These are phyloP conservation scores for Palaemon carinicauda DNA, from an alignment of 1,140 invertebrate species.

Conservation along the genomic window DNA sequence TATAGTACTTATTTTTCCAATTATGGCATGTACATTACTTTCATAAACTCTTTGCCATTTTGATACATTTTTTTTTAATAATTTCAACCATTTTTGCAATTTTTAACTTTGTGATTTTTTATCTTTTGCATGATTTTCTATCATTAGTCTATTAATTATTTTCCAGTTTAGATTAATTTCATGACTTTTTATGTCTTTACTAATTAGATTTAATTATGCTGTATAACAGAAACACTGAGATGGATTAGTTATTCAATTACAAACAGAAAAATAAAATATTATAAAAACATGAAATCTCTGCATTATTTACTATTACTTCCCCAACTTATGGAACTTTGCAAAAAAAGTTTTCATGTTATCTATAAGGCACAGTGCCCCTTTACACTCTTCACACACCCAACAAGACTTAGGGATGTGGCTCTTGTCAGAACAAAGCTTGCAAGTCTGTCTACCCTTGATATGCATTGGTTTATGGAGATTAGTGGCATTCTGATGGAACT, in stretches of 20 bases:
- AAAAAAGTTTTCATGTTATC: not conserved
- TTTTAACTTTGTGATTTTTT: no score
- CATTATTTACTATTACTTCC: not conserved
- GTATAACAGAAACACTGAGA: not conserved
- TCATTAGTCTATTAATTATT: no score
- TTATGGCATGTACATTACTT: not conserved
- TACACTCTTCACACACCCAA: not conserved
- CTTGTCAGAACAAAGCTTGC: not conserved
- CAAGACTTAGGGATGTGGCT: no score
- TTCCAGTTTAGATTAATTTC: no score
- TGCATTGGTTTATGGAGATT: not conserved
- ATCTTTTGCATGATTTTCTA: no score
- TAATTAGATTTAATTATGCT: no score
- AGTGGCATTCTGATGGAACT: not conserved
- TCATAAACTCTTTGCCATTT: not conserved
- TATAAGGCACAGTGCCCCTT: not conserved
- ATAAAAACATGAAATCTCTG: no score
- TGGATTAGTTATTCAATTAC: not conserved
- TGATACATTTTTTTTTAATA: not conserved
- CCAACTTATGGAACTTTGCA: not conserved
- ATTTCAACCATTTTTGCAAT: not conserved
- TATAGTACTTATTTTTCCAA: no score
- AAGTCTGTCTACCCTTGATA: not conserved
- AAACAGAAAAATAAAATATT: no score
- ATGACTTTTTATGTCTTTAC: no score